A percentile compares a stretch with the other conserved stretches of the same genome.
These are phyloP conservation scores for Vombatus ursinus DNA, from an alignment of 2,113 vertebrate genomes.

Conservation along the genomic window DNA sequence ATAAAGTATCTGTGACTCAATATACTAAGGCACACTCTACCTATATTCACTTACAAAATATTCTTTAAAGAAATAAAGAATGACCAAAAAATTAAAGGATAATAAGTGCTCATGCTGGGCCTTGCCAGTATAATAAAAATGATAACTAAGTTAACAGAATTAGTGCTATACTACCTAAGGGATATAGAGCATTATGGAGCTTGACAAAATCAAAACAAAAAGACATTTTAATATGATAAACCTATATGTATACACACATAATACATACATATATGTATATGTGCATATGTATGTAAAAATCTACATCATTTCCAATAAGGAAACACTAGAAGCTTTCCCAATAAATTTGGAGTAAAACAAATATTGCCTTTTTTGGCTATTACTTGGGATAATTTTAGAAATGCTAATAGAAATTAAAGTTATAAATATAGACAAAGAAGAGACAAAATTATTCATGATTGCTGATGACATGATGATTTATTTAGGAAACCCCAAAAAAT, in stretches of 20 bases:
- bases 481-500: no score
- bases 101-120: background rate
- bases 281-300: background rate
- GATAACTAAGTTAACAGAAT: background rate
- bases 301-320: no score
- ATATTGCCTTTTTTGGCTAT: no score
- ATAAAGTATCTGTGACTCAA: no score
- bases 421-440: no score
- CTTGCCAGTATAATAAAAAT: background rate
- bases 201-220: background rate
- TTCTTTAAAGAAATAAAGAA: background rate
- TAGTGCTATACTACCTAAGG: background rate
- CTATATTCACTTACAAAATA: background rate
- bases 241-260: background rate
- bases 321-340: no score
- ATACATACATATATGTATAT: background rate
- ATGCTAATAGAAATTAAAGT: no score
- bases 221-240: background rate
- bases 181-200: background rate
- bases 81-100: background rate
- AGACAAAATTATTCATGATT: no score
- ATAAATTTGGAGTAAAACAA: no score
- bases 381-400: no score
- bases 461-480: no score
- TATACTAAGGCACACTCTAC: background rate